Evolutionary conservation across 2,113 vertebrate species (phyloP), one percentile per base, ranked within the genome.

Genomic region (Myrmophylax atrothorax): DNA sequence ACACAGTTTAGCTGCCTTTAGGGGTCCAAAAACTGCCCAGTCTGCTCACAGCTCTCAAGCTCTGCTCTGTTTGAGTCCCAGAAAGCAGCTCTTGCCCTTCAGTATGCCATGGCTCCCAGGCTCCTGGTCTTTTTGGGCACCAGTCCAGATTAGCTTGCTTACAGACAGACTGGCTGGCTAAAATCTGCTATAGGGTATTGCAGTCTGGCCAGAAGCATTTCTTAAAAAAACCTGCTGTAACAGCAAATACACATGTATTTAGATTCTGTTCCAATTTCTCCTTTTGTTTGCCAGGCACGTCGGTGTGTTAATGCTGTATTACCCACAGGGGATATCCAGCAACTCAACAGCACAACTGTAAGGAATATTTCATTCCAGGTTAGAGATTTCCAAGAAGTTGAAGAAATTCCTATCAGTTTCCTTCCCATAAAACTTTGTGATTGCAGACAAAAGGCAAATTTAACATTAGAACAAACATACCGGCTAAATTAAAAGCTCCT

Each of bases 171-270:
- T 0, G 33, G 42, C 81, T 84, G 81, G 42, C 82, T 75, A 26
- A 56, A 84, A 74, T 50, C 89, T 87, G 92, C 74, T 72, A 12
- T 3, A 35, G 73, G 66, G 19, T 16, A 86, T 18, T 83, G 89
- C 88, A 55, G 83, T 50, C 93, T 79, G 84, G 81, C 84, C 93
- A 95, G 84, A 53, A 77, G 89, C 64, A 69, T 56, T 87, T 82
- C 82, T 90, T 83, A 37, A 40, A 38, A 80, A 85, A 91, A 88
- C 38, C 76, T 93, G 94, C 93, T 93, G 89, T 35, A 89, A 20
- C 94, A 96, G 89, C 93, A 93, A 46, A 95, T 74, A 75, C 52
- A 90, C 26, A 12, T 1, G 31, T 55, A 87, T 82, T 81, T 55
- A 47, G 44, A 80, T 52, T 78, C 79, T 35, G 56, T 49, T 93